phyloP scores from a whole-genome alignment of 1,140 invertebrate species.

The Caenorhabditis brenneri region DNA sequence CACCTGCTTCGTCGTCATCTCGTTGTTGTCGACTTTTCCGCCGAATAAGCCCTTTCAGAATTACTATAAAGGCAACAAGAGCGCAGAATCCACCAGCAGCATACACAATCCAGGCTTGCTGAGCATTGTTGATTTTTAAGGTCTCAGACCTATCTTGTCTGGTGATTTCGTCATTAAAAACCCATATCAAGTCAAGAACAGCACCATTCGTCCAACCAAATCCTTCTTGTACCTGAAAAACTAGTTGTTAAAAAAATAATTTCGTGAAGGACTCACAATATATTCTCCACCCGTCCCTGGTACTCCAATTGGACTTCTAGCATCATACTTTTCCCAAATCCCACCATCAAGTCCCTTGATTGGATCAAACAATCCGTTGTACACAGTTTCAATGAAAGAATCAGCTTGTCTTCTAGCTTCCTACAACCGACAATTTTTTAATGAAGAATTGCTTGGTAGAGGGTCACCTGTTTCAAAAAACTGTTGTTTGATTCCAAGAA shows the following conservation, averaged over 20 bases:
- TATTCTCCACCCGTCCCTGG: slow-evolving; percentile 50
- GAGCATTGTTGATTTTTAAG: neutral
- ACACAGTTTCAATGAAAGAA: slow-evolving; percentile 26
- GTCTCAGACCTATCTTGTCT: neutral
- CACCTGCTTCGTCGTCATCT: neutral
- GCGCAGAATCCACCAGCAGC: neutral
- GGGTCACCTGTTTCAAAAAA: neutral
- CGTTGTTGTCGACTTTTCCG: neutral
- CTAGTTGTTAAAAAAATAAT: neutral
- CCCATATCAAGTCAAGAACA: slow-evolving; percentile 78
- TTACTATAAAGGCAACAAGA: neutral
- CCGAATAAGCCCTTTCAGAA: neutral
- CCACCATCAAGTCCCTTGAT: neutral
- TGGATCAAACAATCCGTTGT: slow-evolving; percentile 42
- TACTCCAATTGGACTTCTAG: neutral
- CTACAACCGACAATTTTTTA: neutral
- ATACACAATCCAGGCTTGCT: neutral
- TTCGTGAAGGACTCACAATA: neutral
- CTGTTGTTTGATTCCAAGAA: neutral
- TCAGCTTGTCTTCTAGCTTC: slow-evolving; percentile 39
- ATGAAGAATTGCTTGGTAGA: neutral
- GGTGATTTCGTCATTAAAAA: neutral
- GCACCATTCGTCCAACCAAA: slow-evolving; percentile 94
- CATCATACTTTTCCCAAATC: slow-evolving; percentile 54
- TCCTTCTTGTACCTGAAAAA: slow-evolving; percentile 74